These are phyloP conservation scores for Ceyx erithaca DNA, from an alignment of 2,797 vertebrate species.

Conservation along the genomic window DNA sequence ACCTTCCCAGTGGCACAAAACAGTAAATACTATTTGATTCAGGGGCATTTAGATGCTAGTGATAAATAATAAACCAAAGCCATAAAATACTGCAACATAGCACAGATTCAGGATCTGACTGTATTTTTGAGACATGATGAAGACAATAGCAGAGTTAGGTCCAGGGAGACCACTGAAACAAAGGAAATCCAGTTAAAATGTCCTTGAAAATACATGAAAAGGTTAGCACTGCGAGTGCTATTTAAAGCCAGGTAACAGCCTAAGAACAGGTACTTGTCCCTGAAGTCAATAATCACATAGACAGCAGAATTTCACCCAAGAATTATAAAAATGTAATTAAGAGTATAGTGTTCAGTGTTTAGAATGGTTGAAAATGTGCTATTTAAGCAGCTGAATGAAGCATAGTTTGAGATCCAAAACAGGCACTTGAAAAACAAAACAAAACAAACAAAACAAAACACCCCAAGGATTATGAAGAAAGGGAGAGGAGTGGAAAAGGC, in stretches of 20 bases:
- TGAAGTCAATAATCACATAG: not conserved
- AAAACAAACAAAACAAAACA: not conserved
- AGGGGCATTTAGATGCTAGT: not conserved
- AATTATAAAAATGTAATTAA: not conserved
- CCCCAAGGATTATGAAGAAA: rapidly evolving
- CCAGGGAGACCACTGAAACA: not conserved
- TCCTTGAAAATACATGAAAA: not conserved
- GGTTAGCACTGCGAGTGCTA: not conserved
- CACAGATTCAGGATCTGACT: not conserved
- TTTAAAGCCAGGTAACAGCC: not conserved
- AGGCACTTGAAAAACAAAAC: not conserved
- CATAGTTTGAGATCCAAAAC: not conserved
- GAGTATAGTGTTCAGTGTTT: not conserved
- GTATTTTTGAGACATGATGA: not conserved
- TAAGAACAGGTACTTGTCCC: not conserved
- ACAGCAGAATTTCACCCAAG: not conserved
- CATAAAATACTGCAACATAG: not conserved
- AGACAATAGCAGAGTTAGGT: not conserved
- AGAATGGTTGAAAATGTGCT: not conserved
- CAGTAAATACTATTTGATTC: not conserved
- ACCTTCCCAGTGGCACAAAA: not conserved
- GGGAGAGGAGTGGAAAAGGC: not conserved
- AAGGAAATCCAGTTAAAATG: not conserved
- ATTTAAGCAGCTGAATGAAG: not conserved
- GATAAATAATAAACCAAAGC: not conserved